These are phyloP conservation scores for Sebastes oblongus DNA, from an alignment of 2,797 vertebrate genomes.

Conservation along the genomic window DNA sequence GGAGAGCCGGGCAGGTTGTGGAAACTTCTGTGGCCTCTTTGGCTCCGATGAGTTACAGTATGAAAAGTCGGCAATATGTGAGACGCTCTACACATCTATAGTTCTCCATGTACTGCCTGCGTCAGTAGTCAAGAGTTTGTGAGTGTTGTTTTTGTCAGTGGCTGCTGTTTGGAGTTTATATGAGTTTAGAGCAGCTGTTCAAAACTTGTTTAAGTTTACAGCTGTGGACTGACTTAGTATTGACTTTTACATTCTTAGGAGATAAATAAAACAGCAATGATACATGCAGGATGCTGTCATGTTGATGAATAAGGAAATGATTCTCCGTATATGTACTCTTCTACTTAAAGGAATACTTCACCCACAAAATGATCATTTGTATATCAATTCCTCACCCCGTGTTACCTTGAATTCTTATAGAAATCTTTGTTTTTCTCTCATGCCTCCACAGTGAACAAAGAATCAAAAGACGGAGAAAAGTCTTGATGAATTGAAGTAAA, in stretches of 20 bases:
- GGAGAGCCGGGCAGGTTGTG: background rate
- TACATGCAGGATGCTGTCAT: background rate
- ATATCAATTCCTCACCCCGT: too few relatives aligned
- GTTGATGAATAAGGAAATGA: accelerated
- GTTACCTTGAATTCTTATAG: too few relatives aligned
- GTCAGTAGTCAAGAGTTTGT: background rate
- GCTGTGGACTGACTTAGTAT: background rate
- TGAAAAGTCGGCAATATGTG: background rate
- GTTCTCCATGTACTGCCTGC: background rate
- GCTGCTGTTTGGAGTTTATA: background rate
- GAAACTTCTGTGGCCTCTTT: conserved; percentile 36
- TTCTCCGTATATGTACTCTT: too few relatives aligned
- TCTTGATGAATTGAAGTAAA: too few relatives aligned
- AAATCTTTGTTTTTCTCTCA: too few relatives aligned
- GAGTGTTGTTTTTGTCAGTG: background rate
- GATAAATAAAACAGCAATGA: background rate
- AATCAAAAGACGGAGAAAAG: too few relatives aligned
- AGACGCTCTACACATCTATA: background rate
- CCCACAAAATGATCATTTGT: accelerated
- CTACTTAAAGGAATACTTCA: too few relatives aligned
- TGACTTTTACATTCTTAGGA: background rate
- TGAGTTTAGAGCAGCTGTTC: background rate
- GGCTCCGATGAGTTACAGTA: conserved; percentile 13
- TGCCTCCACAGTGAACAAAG: too few relatives aligned
- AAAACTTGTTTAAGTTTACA: background rate